These are phyloP conservation scores for Baccha elongata DNA, from an alignment of 2,888 invertebrate species.

Conservation along the genomic window DNA sequence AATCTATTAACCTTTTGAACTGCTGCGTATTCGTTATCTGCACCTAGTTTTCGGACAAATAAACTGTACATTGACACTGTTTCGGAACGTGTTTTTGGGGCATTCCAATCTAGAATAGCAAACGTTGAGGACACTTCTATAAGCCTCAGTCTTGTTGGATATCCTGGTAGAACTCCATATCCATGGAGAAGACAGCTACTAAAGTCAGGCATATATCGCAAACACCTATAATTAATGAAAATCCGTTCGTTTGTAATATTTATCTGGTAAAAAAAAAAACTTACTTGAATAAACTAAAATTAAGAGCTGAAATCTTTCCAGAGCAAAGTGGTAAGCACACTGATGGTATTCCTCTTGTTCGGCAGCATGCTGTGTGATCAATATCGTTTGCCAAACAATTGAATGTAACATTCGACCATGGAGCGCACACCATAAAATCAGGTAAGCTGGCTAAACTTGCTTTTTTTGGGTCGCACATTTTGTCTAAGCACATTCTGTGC, in stretches of 20 bases:
- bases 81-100: constrained; percentile 87
- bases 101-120: constrained; percentile 90
- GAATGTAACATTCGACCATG: constrained; percentile 92
- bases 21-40: constrained; percentile 84
- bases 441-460: constrained; percentile 83
- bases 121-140: constrained; percentile 90
- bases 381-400: constrained; percentile 90
- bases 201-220: constrained; percentile 91
- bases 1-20: constrained; percentile 82
- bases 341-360: constrained; percentile 88
- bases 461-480: constrained; percentile 90
- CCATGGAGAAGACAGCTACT: constrained; percentile 92
- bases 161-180: constrained; percentile 91
- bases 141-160: constrained; percentile 87
- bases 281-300: constrained; percentile 92
- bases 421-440: constrained; percentile 94
- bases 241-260: background rate
- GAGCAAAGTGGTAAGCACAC: constrained; percentile 90
- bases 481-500: constrained; percentile 89
- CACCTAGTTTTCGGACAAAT: constrained; percentile 84
- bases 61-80: constrained; percentile 88
- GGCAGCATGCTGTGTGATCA: constrained; percentile 92
- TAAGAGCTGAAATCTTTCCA: constrained; percentile 90
- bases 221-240: constrained; percentile 87
- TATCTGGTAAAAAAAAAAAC: too few relatives aligned